Percentiles rank a stretch among this genome's conserved stretches.
Evolutionary conservation across 2,113 vertebrate species (phyloP).

Genomic region (Piliocolobus tephrosceles): DNA sequence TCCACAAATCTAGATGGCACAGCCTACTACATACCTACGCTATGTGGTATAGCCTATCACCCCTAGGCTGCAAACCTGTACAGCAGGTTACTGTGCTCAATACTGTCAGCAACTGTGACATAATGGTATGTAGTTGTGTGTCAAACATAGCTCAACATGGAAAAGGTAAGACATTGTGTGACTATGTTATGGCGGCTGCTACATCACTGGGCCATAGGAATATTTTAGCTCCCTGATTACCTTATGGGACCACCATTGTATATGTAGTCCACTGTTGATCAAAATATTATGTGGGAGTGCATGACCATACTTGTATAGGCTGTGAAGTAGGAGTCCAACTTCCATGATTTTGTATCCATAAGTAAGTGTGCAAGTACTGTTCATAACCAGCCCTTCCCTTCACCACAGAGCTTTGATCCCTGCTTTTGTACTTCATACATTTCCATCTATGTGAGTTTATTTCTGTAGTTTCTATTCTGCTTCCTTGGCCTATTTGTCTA

Average conservation of each 20-base stretch:
- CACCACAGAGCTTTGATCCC: neutral
- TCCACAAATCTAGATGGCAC: neutral
- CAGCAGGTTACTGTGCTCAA: neutral
- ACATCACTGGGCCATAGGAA: neutral
- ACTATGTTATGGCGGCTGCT: neutral
- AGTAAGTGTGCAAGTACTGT: neutral
- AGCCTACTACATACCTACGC: neutral
- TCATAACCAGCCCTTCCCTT: neutral
- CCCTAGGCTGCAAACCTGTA: neutral
- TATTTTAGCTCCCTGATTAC: neutral
- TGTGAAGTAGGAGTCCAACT: neutral
- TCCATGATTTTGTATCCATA: neutral
- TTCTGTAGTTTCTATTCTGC: neutral
- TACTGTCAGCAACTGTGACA: neutral
- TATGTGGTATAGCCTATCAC: fast-evolving
- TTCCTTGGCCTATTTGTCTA: neutral
- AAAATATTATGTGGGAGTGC: neutral
- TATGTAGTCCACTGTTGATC: too few species aligned
- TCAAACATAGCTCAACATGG: neutral
- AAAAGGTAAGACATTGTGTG: neutral
- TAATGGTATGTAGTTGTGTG: neutral
- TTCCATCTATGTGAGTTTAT: neutral
- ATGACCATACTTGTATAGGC: neutral
- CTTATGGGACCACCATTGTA: neutral
- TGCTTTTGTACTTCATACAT: neutral